Conservation (phyloP, 2,113 vertebrate genomes). For the Trachemys scripta region DNA sequence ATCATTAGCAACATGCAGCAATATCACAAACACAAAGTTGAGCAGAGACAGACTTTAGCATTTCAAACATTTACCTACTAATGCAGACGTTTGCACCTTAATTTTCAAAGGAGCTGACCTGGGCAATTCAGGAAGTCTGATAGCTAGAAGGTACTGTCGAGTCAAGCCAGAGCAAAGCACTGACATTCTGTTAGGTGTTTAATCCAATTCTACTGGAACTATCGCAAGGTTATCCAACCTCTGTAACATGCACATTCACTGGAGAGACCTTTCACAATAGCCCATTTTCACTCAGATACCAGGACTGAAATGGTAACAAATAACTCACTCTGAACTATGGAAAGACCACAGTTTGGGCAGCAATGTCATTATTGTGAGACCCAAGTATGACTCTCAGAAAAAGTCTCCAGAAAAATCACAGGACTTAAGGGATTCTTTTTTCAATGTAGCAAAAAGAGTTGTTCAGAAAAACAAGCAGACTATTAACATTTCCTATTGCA, state of each 20-base stretch:
- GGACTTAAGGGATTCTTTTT: not conserved
- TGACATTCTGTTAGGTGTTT: not conserved
- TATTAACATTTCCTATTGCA: slow-evolving; percentile 66
- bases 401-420: not conserved
- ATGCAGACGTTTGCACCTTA: not conserved
- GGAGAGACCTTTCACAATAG: not conserved
- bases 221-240: not conserved
- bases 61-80: not conserved
- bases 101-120: not conserved
- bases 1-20: slow-evolving; percentile 38
- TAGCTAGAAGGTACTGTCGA: not conserved
- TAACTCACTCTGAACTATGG: not conserved
- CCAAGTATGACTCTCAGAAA: not conserved
- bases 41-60: slow-evolving; percentile 15
- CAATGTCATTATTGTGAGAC: not conserved
- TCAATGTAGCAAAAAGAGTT: slow-evolving; percentile 30
- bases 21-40: slow-evolving; percentile 45
- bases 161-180: not conserved
- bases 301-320: not conserved
- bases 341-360: not conserved
- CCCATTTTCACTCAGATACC: not conserved
- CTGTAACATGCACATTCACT: not conserved
- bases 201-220: not conserved
- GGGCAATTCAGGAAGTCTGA: not conserved
- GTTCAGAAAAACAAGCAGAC: slow-evolving; percentile 35